phyloP scores from a whole-genome alignment of 2,113 vertebrate genomes.

The Cairina moschata region DNA sequence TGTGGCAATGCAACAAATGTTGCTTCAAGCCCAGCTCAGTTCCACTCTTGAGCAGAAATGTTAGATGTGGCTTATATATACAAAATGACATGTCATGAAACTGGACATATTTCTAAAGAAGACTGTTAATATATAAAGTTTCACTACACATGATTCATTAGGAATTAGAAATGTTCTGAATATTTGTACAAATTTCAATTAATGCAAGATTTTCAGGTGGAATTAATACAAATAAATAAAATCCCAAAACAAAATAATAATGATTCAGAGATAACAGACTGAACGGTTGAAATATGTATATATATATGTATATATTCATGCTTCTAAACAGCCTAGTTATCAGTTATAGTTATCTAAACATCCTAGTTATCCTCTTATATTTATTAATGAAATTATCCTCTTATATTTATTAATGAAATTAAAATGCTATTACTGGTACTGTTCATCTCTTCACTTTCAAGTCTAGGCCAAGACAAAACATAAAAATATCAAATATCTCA shows the following conservation, averaged over 20 bases:
- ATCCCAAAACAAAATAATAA: not conserved
- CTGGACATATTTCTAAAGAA: not conserved
- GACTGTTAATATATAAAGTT: not conserved
- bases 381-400: not conserved
- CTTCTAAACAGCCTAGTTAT: not conserved
- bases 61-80: not conserved
- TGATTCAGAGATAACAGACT: not conserved
- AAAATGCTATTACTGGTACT: not conserved
- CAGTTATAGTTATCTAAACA: not conserved
- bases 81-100: not conserved
- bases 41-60: not conserved
- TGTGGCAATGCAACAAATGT: not conserved
- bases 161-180: not conserved
- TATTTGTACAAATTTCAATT: not conserved
- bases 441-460: not conserved
- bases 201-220: accelerated
- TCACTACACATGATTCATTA: not conserved
- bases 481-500: not conserved
- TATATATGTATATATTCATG: not conserved
- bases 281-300: not conserved
- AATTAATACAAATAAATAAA: not conserved
- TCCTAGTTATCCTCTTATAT: not conserved
- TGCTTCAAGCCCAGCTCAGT: not conserved
- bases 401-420: not conserved
- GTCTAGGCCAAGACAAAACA: not conserved